phyloP scores from a whole-genome alignment of 30 jellyfish, hydroid and myxozoan species.

The Chironex yamaguchii region DNA sequence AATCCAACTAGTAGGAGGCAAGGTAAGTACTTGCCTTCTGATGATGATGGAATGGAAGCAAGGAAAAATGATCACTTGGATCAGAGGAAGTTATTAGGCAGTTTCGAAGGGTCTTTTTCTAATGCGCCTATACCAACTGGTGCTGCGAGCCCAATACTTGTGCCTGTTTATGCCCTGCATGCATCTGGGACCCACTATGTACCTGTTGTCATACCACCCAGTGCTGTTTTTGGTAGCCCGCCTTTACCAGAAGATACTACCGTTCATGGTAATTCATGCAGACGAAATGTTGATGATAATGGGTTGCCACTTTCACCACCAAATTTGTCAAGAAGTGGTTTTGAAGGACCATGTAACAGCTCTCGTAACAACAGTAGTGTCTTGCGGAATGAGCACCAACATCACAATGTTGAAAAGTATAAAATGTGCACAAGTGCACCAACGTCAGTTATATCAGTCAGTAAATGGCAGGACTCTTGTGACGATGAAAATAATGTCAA shows the following conservation, averaged over 20 bases:
- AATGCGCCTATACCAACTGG: not conserved
- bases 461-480: not conserved
- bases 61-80: not conserved
- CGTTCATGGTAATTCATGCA: too few species aligned
- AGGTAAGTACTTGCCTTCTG: not conserved
- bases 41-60: not conserved
- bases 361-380: too few species aligned
- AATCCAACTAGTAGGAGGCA: not conserved
- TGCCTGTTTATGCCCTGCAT: conserved; percentile 69
- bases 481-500: not conserved
- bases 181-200: conserved; percentile 77
- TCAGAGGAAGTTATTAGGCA: not conserved
- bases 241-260: too few species aligned
- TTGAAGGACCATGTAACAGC: too few species aligned
- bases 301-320: too few species aligned
- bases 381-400: too few species aligned
- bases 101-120: not conserved
- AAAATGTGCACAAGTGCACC: not conserved
- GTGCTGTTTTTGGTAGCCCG: conserved; percentile 14
- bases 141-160: conserved; percentile 12
- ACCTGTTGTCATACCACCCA: conserved; percentile 68
- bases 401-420: not conserved
- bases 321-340: too few species aligned
- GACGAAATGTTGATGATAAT: too few species aligned
- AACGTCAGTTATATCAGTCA: not conserved